phyloP scores from a whole-genome alignment of 2,888 invertebrate genomes.

The Neelides folsomi region DNA sequence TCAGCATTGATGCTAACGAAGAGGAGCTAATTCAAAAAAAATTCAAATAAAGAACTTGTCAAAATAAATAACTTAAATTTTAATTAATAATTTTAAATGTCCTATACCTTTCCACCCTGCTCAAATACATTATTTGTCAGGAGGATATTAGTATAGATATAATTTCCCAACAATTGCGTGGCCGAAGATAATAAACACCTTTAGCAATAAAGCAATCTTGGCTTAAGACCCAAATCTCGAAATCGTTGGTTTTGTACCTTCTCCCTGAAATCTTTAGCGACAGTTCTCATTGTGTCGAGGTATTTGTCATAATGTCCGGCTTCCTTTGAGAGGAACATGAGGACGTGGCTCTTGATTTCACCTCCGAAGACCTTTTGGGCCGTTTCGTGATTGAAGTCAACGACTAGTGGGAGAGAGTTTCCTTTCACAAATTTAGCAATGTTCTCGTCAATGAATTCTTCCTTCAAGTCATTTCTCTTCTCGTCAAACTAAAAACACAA shows the following conservation, averaged over 20 bases:
- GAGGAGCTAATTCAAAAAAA: slow-evolving; percentile 48
- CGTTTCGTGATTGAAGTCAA: slow-evolving; percentile 94
- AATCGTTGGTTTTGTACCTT: slow-evolving; percentile 41
- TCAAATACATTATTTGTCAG: slow-evolving; percentile 17
- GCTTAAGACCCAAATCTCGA: neutral
- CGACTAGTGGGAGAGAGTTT: slow-evolving; percentile 75
- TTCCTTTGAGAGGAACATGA: slow-evolving; percentile 87
- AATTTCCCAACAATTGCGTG: slow-evolving; percentile 26
- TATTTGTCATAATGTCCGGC: slow-evolving; percentile 69
- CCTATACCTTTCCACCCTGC: slow-evolving; percentile 33
- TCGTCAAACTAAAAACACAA: slow-evolving; percentile 61
- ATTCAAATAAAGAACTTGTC: slow-evolving; percentile 7
- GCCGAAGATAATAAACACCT: neutral
- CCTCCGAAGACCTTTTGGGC: slow-evolving; percentile 98
- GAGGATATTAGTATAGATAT: slow-evolving; percentile 31
- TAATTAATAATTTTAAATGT: slow-evolving; percentile 13
- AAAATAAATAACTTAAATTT: neutral
- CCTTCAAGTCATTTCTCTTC: slow-evolving; percentile 57
- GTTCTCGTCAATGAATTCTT: slow-evolving; percentile 51
- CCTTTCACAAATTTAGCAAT: slow-evolving; percentile 70
- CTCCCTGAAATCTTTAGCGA: slow-evolving; percentile 81
- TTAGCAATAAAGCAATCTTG: neutral
- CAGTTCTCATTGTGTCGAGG: slow-evolving; percentile 60
- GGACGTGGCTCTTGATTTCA: slow-evolving; percentile 88
- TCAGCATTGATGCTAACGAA: slow-evolving; percentile 92